Base-by-base conservation (phyloP, 2,888 invertebrate species). In the Rhimphoctona megacephalus region DNA sequence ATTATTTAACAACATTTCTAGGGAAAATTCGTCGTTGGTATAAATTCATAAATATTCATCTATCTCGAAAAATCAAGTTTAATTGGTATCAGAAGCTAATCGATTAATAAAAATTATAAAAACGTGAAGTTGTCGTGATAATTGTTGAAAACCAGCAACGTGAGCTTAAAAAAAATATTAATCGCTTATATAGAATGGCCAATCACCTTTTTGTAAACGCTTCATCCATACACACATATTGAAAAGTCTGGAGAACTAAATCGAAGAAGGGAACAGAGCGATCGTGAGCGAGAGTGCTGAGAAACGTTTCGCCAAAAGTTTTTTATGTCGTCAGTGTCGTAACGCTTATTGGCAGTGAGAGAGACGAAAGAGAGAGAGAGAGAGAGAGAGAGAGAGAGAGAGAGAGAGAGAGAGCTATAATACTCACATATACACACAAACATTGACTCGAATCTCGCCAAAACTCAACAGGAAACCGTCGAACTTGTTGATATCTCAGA, bases 401-500 rank as follows among this genome's bases (percentile, higher is more conserved):
- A 25, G 30, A 30, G 57, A 57, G 57, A 57, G 57, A 14, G 11
- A 14, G 17, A 17, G 4, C 17, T 1, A 46, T 25, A 70, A 46
- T 25, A 14, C 46, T 3, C 17, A 70, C 46, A 46, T 30, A 46
- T 22, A 39, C 11, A 78, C 78, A n/a, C 64, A 81, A 49, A 49
- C 64, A 64, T 54, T 39, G 6, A 46, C 25, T 64, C 43, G 39
- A 73, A 77, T 72, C 70, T 81, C 25, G 52, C 72, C 25, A 81
- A 49, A 66, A 85, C 80, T 77, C 43, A 33, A n/a, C 36, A 30
- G 30, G 74, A 54, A 49, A 70, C 39, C 25, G 33, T 14, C 49
- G 25, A 81, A 81, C 77, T 85, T 77, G 76, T 81, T 81, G 77
- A 70, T 67, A 19, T 43, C 33, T 52, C 43, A 49, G 25, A 33